These are phyloP conservation scores for Pachypanchax playfairii DNA, from an alignment of 2,113 vertebrate species.

Conservation along the genomic window DNA sequence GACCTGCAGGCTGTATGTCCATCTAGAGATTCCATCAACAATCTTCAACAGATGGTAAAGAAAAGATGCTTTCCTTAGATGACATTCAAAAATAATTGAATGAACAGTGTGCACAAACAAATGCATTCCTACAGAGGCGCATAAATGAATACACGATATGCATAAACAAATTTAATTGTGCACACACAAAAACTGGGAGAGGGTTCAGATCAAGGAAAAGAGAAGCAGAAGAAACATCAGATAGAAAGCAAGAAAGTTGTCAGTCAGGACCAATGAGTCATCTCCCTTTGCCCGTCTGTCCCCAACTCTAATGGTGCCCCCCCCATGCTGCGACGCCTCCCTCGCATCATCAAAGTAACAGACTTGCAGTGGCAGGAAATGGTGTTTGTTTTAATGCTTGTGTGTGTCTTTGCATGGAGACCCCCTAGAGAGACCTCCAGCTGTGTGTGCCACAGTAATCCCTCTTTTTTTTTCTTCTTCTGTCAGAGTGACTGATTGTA, in stretches of 20 bases:
- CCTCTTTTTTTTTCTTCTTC: slow-evolving; percentile 33
- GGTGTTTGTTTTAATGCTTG: not conserved
- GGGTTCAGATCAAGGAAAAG: slow-evolving; percentile 19
- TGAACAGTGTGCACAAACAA: slow-evolving; percentile 37
- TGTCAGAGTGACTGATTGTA: slow-evolving; percentile 65
- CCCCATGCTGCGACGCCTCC: slow-evolving; percentile 67
- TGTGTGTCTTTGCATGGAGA: slow-evolving; percentile 29
- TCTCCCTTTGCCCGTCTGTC: slow-evolving; percentile 64
- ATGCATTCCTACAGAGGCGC: slow-evolving; percentile 24
- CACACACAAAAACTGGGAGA: slow-evolving; percentile 41
- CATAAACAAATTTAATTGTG: slow-evolving; percentile 44
- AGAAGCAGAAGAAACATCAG: not conserved
- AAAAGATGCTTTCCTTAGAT: slow-evolving; percentile 74
- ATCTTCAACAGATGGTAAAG: slow-evolving; percentile 72
- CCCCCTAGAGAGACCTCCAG: slow-evolving; percentile 62
- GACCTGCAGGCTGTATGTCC: slow-evolving; percentile 22
- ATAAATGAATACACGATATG: slow-evolving; percentile 22
- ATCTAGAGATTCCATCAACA: slow-evolving; percentile 47
- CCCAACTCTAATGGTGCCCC: slow-evolving; percentile 66
- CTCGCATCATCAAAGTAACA: slow-evolving; percentile 68
- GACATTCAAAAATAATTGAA: slow-evolving; percentile 76
- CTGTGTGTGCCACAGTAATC: slow-evolving; percentile 55
- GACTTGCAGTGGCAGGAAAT: slow-evolving; percentile 18
- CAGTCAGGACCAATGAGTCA: slow-evolving; percentile 68
- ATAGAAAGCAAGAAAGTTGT: slow-evolving; percentile 55